Evolutionary conservation across 1,140 invertebrate species (phyloP), one percentile per base, ranked within the genome.

Genomic region (Mercenaria mercenaria): DNA sequence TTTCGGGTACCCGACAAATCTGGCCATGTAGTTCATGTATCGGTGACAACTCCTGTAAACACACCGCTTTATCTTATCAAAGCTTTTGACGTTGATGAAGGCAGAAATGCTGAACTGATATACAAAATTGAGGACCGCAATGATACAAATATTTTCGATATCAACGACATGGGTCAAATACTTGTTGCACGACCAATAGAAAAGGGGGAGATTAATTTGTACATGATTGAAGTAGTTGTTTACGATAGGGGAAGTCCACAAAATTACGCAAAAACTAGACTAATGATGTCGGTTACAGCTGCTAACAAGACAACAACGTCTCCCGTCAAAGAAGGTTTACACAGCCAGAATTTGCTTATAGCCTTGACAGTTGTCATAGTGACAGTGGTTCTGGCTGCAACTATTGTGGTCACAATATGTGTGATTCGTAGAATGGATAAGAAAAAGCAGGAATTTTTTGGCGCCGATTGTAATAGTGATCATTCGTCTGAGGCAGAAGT

Each of bases 141-240:
- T 64, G 92, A 93, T 64, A 91, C 91, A 11, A 72, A 91, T 84
- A 91, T 93, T 86, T 93, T 93, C 29, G 90, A 93, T 82, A 82
- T 89, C 79, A 81, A 89, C 32, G 87, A 89, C 76, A 67, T 39
- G 37, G 87, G 77, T 81, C 85, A 87, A 88, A 69, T 92, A 6
- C 86, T 92, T 64, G 86, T 92, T 34, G 92, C 90, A 61, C 61
- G 83, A 47, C 76, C 59, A 26, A 83, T 92, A 67, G 84, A 91
- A 64, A 82, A 69, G 32, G 37, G 59, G 2, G 74, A 90, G 32
- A 76, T 91, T 39, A 82, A 88, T 50, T 86, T 83, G 59, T 92
- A 90, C 56, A 87, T 87, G 56, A 39, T 92, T 52, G 77, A 90
- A 47, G 81, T 92, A 23, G 90, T 74, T 18, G 90, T 92, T 0